phyloP scores from a whole-genome alignment of 2,888 invertebrate genomes.

The Drosophila helvetica region DNA sequence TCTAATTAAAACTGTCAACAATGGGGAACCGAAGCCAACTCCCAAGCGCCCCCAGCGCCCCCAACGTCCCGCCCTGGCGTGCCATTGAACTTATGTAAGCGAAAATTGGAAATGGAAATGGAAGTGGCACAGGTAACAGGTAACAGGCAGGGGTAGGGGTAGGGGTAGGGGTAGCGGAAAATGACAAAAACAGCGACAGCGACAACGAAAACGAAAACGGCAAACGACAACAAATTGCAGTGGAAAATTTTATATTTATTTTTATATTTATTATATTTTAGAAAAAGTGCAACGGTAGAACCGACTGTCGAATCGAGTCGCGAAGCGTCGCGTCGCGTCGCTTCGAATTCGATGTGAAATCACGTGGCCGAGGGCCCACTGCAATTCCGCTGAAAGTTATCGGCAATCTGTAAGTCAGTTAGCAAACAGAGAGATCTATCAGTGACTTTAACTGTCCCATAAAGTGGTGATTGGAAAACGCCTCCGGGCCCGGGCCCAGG shows the following conservation, averaged over 20 bases:
- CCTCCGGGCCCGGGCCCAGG: neutral
- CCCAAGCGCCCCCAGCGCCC: slow-evolving; percentile 32
- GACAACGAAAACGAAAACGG: slow-evolving; percentile 57
- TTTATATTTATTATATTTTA: slow-evolving; percentile 36
- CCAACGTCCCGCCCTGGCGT: slow-evolving; percentile 42
- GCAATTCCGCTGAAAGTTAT: slow-evolving; percentile 36
- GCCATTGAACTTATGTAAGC: slow-evolving; percentile 78
- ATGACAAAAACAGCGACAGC: neutral
- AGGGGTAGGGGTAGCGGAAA: slow-evolving; percentile 1
- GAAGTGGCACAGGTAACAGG: slow-evolving; percentile 18
- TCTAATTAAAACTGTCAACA: slow-evolving; percentile 57
- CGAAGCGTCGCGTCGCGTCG: too few relatives aligned
- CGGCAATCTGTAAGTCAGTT: slow-evolving; percentile 46
- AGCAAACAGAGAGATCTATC: slow-evolving; percentile 23
- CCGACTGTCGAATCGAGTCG: too few relatives aligned
- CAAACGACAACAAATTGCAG: slow-evolving; percentile 65
- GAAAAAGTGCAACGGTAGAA: slow-evolving; percentile 42
- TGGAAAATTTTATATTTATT: slow-evolving; percentile 62
- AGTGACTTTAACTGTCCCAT: neutral
- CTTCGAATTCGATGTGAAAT: slow-evolving; percentile 36
- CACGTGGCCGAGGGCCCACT: slow-evolving; percentile 57
- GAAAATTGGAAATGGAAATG: slow-evolving; percentile 45
- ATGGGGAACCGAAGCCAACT: slow-evolving; percentile 11
- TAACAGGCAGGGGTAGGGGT: neutral
- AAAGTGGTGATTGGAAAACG: neutral